A percentile compares a stretch with the other conserved stretches of the same genome.
Evolutionary conservation across 2,113 vertebrate genomes (phyloP).

Genomic region (Caloenas nicobarica): DNA sequence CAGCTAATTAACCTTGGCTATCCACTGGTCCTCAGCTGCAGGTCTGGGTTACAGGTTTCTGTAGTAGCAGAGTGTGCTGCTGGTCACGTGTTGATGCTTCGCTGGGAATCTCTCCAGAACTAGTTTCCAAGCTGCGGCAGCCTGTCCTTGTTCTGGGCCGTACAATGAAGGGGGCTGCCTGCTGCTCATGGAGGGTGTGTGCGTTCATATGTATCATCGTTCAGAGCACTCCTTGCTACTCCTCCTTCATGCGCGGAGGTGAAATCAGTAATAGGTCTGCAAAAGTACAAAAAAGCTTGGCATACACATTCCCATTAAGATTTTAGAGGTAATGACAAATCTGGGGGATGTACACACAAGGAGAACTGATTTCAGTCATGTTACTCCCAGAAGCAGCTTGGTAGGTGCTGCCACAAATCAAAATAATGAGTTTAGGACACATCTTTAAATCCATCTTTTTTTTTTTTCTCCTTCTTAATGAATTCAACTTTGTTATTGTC

Average conservation of each 20-base stretch:
- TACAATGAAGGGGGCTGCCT: neutral
- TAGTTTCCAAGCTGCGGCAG: neutral
- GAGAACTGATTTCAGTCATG: neutral
- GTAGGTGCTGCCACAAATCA: neutral
- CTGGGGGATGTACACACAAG: neutral
- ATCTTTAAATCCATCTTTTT: neutral
- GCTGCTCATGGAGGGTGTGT: neutral
- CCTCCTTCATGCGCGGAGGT: neutral
- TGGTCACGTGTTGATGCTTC: neutral
- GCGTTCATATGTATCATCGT: fast-evolving
- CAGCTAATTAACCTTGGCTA: neutral
- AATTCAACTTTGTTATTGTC: neutral
- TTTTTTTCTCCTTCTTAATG: neutral
- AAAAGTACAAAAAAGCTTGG: neutral
- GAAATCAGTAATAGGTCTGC: neutral
- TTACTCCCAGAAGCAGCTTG: neutral
- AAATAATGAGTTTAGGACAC: neutral
- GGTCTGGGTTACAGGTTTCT: neutral
- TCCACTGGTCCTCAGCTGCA: neutral
- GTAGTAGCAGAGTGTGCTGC: neutral
- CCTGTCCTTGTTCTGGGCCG: neutral
- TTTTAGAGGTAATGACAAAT: neutral
- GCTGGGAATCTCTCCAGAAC: neutral
- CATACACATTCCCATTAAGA: neutral
- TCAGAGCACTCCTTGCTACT: neutral